phyloP scores from a whole-genome alignment of 2,888 invertebrate species.

The Scaeva pyrastri region DNA sequence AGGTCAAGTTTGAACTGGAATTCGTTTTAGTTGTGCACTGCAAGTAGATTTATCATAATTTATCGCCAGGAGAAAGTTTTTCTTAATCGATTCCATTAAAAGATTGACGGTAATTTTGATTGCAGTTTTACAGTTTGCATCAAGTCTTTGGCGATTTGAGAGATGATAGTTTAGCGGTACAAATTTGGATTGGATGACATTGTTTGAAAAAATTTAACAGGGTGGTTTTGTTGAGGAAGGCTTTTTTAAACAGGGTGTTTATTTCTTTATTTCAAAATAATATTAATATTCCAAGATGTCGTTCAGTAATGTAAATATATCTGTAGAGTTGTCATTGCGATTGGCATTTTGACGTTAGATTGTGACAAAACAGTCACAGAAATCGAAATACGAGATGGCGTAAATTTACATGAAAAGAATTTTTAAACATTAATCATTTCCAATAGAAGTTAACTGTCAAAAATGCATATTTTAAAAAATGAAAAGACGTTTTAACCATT shows the following conservation, averaged over 20 bases:
- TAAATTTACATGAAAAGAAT: too few species aligned
- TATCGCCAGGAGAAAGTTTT: constrained; percentile 55
- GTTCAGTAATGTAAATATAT: too few species aligned
- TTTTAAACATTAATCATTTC: too few species aligned
- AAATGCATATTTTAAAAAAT: too few species aligned
- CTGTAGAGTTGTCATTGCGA: too few species aligned
- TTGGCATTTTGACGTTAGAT: too few species aligned
- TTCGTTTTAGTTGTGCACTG: constrained; percentile 14
- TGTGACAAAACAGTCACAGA: too few species aligned
- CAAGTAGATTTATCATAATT: constrained; percentile 25
- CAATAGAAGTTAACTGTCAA: too few species aligned
- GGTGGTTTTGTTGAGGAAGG: background rate
- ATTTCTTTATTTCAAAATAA: background rate
- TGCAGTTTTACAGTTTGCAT: constrained; percentile 19
- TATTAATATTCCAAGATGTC: too few species aligned
- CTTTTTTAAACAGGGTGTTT: too few species aligned
- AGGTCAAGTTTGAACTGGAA: constrained; percentile 62
- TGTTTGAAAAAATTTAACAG: constrained; percentile 1
- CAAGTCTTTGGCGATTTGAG: background rate
- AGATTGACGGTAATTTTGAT: constrained; percentile 54
- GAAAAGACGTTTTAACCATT: too few species aligned
- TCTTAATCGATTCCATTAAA: constrained; percentile 60
- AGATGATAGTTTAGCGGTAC: constrained; percentile 1
- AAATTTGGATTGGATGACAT: constrained; percentile 18
- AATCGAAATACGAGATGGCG: too few species aligned